phyloP scores from a whole-genome alignment of 1,140 invertebrate species.

The Achroia grisella region DNA sequence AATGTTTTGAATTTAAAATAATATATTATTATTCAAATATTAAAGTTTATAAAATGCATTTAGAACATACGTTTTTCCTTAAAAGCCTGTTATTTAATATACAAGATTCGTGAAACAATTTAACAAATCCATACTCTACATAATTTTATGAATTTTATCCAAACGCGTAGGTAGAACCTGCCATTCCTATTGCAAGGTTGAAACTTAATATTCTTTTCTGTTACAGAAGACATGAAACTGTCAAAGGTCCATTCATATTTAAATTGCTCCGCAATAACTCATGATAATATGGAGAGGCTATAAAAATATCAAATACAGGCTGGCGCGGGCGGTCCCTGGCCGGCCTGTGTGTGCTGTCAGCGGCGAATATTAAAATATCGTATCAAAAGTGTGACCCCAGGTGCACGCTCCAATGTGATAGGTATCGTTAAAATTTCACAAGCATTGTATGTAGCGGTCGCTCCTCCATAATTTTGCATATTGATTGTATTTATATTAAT shows the following conservation, averaged over 20 bases:
- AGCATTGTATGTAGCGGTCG: not conserved
- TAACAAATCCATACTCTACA: no score
- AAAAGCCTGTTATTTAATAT: no score
- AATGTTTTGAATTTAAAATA: no score
- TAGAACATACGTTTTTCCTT: no score
- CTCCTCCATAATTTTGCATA: no score
- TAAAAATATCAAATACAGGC: constrained; percentile 67
- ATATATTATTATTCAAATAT: no score
- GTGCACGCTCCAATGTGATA: constrained; percentile 10
- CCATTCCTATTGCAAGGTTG: not conserved
- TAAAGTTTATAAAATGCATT: no score
- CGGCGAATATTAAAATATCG: constrained; percentile 42
- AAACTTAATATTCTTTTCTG: constrained; percentile 22
- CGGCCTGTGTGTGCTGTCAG: constrained; percentile 22
- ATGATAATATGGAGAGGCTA: constrained; percentile 56
- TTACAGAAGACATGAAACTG: constrained; percentile 43
- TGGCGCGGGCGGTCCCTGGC: constrained; percentile 16
- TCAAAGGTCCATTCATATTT: constrained; percentile 61
- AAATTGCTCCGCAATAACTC: constrained; percentile 61
- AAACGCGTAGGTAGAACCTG: no score
- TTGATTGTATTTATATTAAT: no score
- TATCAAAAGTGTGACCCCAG: constrained; percentile 22
- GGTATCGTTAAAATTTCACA: constrained; percentile 9
- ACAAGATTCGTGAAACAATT: no score
- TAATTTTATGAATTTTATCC: no score